Percentiles rank a stretch among this genome's conserved stretches.
phyloP scores from a whole-genome alignment of 1,140 invertebrate genomes.

The Orchesella cincta region DNA sequence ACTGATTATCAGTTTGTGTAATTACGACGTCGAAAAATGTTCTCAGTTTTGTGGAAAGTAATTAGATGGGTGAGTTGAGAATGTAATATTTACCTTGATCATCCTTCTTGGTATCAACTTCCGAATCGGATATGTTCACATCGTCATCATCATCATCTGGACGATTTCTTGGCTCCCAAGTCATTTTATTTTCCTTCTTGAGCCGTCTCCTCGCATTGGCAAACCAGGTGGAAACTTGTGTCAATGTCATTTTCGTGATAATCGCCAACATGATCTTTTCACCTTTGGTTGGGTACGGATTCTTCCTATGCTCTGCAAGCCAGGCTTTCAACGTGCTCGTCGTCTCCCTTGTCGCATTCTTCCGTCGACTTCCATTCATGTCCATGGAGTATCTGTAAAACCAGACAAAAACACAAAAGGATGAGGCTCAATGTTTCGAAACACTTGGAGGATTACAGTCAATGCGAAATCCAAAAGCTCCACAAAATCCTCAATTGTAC shows the following conservation, averaged over 20 bases:
- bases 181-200: conserved; percentile 74
- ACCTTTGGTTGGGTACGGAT: conserved; percentile 68
- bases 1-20: not conserved
- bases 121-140: conserved; percentile 50
- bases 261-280: conserved; percentile 70
- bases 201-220: conserved; percentile 66
- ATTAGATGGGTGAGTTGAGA: not conserved
- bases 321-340: conserved; percentile 93
- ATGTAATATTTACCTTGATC: conserved; percentile 51
- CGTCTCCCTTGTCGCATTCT: conserved; percentile 96
- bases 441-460: too few relatives aligned
- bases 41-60: not conserved
- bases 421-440: too few relatives aligned
- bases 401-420: not conserved
- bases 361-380: conserved; percentile 83
- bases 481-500: too few relatives aligned
- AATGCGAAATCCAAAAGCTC: too few relatives aligned
- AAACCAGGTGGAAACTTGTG: conserved; percentile 70
- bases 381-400: conserved; percentile 82
- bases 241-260: conserved; percentile 68
- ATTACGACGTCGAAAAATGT: too few relatives aligned
- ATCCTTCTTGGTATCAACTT: conserved; percentile 43
- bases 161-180: conserved; percentile 65
- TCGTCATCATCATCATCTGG: conserved; percentile 57
- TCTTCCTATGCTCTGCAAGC: conserved; percentile 74